These are phyloP conservation scores for Stomatorhinus walkeri DNA, from an alignment of 2,797 vertebrate genomes.

Conservation along the genomic window DNA sequence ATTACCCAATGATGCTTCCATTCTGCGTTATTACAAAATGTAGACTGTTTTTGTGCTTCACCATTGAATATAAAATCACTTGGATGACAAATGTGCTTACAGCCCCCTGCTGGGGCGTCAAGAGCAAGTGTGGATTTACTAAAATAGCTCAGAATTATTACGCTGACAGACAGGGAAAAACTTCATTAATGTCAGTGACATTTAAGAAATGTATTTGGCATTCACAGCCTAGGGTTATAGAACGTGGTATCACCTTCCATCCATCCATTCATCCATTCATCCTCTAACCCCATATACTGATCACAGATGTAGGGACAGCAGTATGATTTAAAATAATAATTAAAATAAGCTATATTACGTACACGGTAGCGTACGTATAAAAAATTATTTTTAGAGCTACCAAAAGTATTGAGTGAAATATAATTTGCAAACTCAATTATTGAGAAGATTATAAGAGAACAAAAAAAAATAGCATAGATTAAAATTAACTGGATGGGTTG, in stretches of 20 bases:
- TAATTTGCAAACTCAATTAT: neutral
- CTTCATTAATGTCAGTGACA: neutral
- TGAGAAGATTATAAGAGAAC: neutral
- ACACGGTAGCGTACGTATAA: too few species aligned
- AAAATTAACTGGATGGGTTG: neutral
- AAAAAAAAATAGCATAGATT: neutral
- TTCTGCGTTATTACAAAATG: neutral
- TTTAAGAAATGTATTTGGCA: neutral
- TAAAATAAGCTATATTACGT: neutral
- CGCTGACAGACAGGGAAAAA: neutral
- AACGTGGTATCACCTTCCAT: neutral
- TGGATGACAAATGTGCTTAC: neutral
- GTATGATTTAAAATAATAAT: neutral
- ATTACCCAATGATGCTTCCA: neutral
- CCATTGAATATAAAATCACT: neutral
- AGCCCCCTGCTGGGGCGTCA: neutral
- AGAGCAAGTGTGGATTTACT: neutral
- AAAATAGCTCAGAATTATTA: neutral
- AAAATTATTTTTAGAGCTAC: neutral
- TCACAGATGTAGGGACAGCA: neutral
- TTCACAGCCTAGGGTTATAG: neutral
- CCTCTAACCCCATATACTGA: neutral
- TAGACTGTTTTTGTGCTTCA: neutral
- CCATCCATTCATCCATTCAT: neutral
- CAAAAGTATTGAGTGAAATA: neutral